Evolutionary conservation across 2,113 vertebrate species (phyloP), one percentile per base, ranked within the genome.

Genomic region (Aviceda subcristata): DNA sequence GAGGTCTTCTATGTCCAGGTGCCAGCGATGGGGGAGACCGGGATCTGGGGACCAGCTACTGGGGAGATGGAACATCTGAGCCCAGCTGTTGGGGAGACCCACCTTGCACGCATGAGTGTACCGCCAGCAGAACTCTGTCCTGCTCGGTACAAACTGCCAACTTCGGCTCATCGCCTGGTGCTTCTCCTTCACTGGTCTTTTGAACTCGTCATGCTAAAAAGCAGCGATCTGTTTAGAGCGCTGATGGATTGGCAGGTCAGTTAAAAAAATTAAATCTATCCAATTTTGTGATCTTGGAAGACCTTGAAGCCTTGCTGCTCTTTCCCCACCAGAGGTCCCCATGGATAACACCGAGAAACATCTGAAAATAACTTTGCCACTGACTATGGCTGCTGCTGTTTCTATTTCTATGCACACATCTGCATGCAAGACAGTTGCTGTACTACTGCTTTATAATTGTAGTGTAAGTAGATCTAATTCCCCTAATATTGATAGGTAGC

Each of bases 251-350:
- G 75, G 18, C 17, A 51, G 19, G 17, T 15, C 12, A 27, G n/a
- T 18, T 32, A 29, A 23, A 55, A 74, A 78, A 85, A 59, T 20
- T 9, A 41, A 24, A 10, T 4, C n/a, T 6, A 7, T 30, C 19
- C 14, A 8, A 6, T 38, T 57, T 38, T 2, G 1, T 16, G 7
- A 18, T 50, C 18, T 26, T 1, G 3, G 19, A 59, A 85, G 55
- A 72, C 80, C 59, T 1, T 3, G 55, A 80, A 81, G 56, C 23
- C 29, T 89, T 75, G 15, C 66, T 72, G 48, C 39, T 85, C 27
- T 89, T 39, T 80, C 30, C 26, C 66, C 77, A 15, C 73, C 81
- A 91, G 95, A 95, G 69, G 73, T 68, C 80, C 81, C 84, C 55
- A 15, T 1, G 6, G 80, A 34, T 55, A 85, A 36, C 7, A 6